These are phyloP conservation scores for Eurystomus gularis DNA, from an alignment of 2,113 vertebrate species.

Conservation along the genomic window DNA sequence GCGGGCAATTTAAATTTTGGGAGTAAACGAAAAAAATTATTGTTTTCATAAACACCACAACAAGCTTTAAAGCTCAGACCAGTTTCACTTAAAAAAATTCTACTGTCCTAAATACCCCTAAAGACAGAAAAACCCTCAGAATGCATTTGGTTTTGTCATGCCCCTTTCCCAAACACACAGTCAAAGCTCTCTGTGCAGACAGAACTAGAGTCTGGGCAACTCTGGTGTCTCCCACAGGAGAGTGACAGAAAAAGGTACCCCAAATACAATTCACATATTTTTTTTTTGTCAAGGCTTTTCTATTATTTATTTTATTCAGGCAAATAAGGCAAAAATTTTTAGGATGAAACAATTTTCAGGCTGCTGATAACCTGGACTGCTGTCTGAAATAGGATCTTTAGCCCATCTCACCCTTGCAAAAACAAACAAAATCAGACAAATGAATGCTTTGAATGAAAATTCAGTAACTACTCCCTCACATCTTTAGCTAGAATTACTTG, in stretches of 20 bases:
- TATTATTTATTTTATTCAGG: background rate
- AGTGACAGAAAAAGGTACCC: background rate
- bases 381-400: background rate
- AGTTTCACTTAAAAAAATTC: background rate
- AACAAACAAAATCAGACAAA: background rate
- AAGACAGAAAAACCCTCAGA: background rate
- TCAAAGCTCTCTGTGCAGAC: background rate
- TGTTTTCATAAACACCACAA: background rate
- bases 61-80: background rate
- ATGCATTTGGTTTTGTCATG: background rate
- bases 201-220: background rate
- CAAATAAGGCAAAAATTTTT: background rate
- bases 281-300: background rate
- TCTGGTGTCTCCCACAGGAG: background rate
- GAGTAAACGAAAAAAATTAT: background rate
- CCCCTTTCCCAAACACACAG: background rate
- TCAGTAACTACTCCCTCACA: background rate
- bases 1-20: background rate
- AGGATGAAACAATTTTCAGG: background rate
- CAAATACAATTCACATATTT: background rate
- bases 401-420: background rate
- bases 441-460: background rate
- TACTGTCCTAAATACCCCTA: background rate
- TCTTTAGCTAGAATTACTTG: background rate
- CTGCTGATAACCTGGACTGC: background rate